phyloP scores from a whole-genome alignment of 2,113 vertebrate genomes.

The Carassius auratus region DNA sequence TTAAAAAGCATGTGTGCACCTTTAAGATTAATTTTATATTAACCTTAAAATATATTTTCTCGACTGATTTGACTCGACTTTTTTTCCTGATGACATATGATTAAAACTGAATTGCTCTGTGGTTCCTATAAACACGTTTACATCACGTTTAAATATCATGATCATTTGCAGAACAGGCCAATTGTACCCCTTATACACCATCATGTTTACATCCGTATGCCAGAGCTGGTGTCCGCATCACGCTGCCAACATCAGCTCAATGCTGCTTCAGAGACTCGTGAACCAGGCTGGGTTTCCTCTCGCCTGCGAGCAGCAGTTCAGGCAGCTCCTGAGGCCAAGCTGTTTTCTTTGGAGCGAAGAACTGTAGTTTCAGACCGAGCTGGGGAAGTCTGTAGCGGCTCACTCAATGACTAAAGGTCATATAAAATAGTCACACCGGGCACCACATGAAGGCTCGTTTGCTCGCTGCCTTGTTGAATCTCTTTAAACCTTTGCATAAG shows the following conservation, averaged over 20 bases:
- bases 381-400: conserved; percentile 35
- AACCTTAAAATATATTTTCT: too few species aligned
- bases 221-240: conserved; percentile 1
- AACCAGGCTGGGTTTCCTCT: conserved; percentile 43
- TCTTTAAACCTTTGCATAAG: neutral
- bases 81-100: neutral
- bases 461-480: neutral
- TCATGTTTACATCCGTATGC: neutral
- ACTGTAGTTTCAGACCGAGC: conserved; percentile 33
- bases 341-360: conserved; percentile 45
- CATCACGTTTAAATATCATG: neutral
- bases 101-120: neutral
- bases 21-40: neutral
- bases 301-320: conserved; percentile 33
- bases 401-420: conserved; percentile 24
- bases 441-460: neutral
- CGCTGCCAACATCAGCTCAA: conserved; percentile 35
- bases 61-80: neutral
- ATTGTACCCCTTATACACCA: neutral
- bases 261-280: conserved; percentile 51
- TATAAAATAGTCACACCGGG: conserved; percentile 8
- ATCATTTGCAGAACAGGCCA: neutral
- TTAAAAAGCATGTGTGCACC: too few species aligned
- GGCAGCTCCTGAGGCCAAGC: neutral
- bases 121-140: neutral